Percentiles rank a stretch among this genome's conserved stretches.
Evolutionary conservation across 2,797 vertebrate genomes (phyloP).

Genomic region (Notoglanidium macrostoma): DNA sequence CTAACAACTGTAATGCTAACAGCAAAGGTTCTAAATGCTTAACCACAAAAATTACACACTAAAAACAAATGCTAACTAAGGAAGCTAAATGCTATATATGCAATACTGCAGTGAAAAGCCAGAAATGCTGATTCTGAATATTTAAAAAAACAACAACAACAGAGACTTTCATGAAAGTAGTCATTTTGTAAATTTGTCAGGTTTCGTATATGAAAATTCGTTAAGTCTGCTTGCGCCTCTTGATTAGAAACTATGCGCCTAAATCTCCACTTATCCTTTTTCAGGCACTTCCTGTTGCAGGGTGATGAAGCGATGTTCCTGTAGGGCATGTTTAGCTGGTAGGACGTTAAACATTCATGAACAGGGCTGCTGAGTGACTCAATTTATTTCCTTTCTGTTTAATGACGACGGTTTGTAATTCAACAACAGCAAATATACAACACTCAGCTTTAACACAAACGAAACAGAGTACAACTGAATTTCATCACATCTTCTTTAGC

Average conservation of each 20-base stretch:
- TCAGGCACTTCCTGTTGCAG: neutral
- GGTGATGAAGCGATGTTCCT: neutral
- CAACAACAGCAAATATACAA: slow-evolving; percentile 72
- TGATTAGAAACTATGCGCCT: neutral
- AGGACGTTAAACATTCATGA: slow-evolving; percentile 68
- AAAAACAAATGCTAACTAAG: neutral
- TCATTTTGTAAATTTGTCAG: neutral
- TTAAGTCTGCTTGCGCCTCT: neutral
- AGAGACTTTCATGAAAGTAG: neutral
- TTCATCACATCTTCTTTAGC: neutral
- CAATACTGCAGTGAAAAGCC: neutral
- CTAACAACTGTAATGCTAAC: neutral
- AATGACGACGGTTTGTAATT: slow-evolving; percentile 64
- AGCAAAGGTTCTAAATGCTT: neutral
- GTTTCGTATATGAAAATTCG: neutral
- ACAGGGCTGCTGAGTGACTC: slow-evolving; percentile 70
- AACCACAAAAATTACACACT: neutral
- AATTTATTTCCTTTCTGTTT: slow-evolving; percentile 71
- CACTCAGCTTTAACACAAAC: slow-evolving; percentile 62
- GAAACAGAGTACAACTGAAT: neutral
- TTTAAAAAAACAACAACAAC: neutral
- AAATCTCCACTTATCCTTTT: neutral
- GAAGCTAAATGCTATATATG: neutral
- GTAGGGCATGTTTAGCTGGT: slow-evolving; percentile 57
- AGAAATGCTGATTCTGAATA: neutral